Conservation (phyloP, 2,888 invertebrate genomes). For the Calliscelio sp. region DNA sequence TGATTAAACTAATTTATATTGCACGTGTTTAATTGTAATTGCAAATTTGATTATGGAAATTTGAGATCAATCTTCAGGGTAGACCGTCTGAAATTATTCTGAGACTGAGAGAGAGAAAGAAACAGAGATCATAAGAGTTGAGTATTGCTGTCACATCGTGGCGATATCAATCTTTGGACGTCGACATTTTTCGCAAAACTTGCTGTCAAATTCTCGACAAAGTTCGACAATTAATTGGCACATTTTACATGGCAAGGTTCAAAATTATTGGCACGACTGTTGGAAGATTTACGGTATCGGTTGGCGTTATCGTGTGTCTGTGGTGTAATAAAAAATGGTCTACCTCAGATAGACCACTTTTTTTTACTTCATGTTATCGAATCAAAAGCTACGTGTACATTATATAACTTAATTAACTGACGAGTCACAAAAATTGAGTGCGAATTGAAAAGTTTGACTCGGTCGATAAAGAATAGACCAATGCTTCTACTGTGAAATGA, state of each 20-base stretch:
- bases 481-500: too few species aligned
- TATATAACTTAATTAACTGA: too few species aligned
- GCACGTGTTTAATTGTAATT: conserved; percentile 32
- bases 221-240: conserved; percentile 82
- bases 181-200: conserved; percentile 15
- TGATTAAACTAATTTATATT: conserved; percentile 34
- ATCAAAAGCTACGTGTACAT: conserved; percentile 12
- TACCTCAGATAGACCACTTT: too few species aligned
- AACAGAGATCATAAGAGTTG: conserved; percentile 46
- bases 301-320: conserved; percentile 60
- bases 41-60: conserved; percentile 28
- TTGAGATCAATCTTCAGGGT: conserved; percentile 17
- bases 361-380: too few species aligned
- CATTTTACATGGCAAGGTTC: conserved; percentile 85
- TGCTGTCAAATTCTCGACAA: too few species aligned
- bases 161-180: conserved; percentile 44
- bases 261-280: conserved; percentile 83
- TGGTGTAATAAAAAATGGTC: too few species aligned
- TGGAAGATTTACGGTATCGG: conserved; percentile 73
- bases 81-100: conserved; percentile 57
- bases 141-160: conserved; percentile 55
- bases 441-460: too few species aligned
- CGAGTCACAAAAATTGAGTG: too few species aligned
- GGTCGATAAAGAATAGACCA: too few species aligned
- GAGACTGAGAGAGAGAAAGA: too few species aligned